Evolutionary conservation across 2,113 vertebrate species (phyloP).

Genomic region (human): GRCh38 chr11:119846001-119846500

Average conservation of each 20-base stretch:
- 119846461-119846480: neutral
- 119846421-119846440: neutral
- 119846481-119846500: neutral
- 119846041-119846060: neutral
- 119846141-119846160: neutral
- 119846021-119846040: neutral
- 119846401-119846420: neutral
- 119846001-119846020: neutral
- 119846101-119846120: accelerated
- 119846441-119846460: neutral
- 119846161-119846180: neutral
- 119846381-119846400: neutral
- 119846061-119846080: neutral
- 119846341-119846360: neutral
- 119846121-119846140: neutral
- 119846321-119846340: neutral
- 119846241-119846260: neutral
- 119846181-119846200: no score
- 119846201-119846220: neutral
- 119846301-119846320: neutral
- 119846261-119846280: neutral
- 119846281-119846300: neutral
- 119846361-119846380: neutral
- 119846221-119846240: neutral
- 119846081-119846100: neutral